Evolutionary conservation across 1,140 invertebrate species (phyloP), one percentile per base, ranked within the genome.

Genomic region (Polyergus mexicanus): DNA sequence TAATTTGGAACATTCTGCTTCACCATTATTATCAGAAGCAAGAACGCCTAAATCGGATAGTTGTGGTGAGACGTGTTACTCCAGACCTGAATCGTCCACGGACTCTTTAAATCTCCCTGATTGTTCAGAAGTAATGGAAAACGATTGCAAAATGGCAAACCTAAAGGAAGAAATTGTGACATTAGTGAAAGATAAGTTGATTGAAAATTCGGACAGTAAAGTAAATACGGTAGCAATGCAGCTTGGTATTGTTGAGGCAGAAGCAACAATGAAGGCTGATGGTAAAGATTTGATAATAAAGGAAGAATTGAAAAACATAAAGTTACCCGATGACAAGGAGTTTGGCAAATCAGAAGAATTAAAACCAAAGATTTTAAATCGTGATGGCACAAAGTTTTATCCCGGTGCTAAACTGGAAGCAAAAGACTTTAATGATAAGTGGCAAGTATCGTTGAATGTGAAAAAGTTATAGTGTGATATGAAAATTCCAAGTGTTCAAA

Each of bases 381-480:
- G 94, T 88, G 85, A 89, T 41, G 94, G 94, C 35, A 89, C 94
- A 28, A 94, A 95, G 84, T 92, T 96, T 95, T 94, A 92, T 91
- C 95, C 96, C 86, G 97, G 97, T 28, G 96, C 96, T 1, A 96
- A 96, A 89, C 94, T 98, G 7, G 97, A 97, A 94, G 97, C 96
- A 2, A 96, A 97, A 91, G 97, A 97, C 94, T 97, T 97, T 88
- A 96, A 96, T 90, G 97, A 96, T 44, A 94, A 95, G 83, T 98
- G 97, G 97, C 92, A 92, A 91, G 60, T 86, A 63, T 83, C 16
- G 0, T 19, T 32, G 25, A 28, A n/a, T 47, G 38, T 19, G 47
- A 51, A 47, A n/a, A 54, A n/a, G 3, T 25, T 56, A 60, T 54
- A 68, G 4, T n/a, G 32, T 7, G 6, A 41, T 25, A 19, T 25